These are phyloP conservation scores for Cephalopachus bancanus DNA, from an alignment of 2,797 vertebrate genomes.

Conservation along the genomic window DNA sequence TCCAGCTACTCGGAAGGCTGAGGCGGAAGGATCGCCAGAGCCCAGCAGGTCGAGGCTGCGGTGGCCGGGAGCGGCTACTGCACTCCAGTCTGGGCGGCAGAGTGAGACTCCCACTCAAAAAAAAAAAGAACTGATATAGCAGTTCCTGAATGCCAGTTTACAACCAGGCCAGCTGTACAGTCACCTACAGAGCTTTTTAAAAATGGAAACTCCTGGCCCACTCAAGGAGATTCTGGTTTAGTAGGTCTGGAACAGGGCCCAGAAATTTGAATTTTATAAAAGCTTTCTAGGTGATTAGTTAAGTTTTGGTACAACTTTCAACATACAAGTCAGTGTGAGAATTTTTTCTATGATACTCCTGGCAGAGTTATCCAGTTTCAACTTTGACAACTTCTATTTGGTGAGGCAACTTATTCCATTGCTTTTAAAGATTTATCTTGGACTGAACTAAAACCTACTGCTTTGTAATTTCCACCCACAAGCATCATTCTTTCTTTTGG, in stretches of 20 bases:
- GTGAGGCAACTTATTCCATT: constrained; percentile 44
- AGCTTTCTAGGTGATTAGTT: constrained; percentile 31
- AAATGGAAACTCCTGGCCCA: neutral
- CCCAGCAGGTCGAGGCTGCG: too few relatives aligned
- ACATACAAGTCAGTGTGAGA: neutral
- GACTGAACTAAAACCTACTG: constrained; percentile 38
- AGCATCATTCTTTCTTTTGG: constrained; percentile 40
- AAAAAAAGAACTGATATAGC: neutral
- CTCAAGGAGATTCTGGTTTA: constrained; percentile 54
- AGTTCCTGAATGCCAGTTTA: constrained; percentile 3
- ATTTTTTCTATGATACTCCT: constrained; percentile 24
- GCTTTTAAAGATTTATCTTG: constrained; percentile 64
- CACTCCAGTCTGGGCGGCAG: too few relatives aligned
- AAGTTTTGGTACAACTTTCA: constrained; percentile 47
- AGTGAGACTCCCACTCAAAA: neutral
- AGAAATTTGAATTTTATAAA: constrained; percentile 54
- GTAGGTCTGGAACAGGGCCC: neutral
- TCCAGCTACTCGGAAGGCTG: too few relatives aligned
- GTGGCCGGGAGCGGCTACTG: too few relatives aligned
- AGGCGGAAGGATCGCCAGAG: too few relatives aligned
- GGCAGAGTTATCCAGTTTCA: constrained; percentile 15
- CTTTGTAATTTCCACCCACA: constrained; percentile 37
- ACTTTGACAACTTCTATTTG: constrained; percentile 55
- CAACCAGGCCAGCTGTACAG: neutral
- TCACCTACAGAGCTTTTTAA: neutral